Evolutionary conservation across 2,113 vertebrate species (phyloP).

Genomic region (Pipa parva): DNA sequence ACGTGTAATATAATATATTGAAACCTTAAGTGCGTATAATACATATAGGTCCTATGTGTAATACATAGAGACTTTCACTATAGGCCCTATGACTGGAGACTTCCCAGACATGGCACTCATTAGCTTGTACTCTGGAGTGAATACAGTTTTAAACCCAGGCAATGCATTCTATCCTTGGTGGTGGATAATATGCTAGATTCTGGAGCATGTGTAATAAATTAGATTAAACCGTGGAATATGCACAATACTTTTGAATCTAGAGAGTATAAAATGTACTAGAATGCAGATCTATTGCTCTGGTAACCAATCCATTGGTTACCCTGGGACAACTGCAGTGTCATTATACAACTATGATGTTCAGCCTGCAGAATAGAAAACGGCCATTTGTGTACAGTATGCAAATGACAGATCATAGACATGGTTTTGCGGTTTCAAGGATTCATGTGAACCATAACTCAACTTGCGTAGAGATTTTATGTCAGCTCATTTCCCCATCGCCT

Average conservation of each 20-base stretch:
- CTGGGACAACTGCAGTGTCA: constrained; percentile 27
- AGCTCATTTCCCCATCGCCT: constrained; percentile 26
- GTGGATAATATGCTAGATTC: too few relatives aligned
- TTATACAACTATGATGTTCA: constrained; percentile 18
- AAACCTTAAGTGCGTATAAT: too few relatives aligned
- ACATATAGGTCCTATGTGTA: too few relatives aligned
- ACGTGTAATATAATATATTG: too few relatives aligned
- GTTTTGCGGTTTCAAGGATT: constrained; percentile 11
- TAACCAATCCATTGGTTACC: constrained; percentile 10
- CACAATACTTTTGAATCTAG: neutral
- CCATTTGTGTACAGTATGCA: constrained; percentile 29
- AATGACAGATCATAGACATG: constrained; percentile 26
- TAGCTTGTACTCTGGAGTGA: too few relatives aligned
- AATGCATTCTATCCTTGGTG: too few relatives aligned
- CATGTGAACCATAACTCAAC: constrained; percentile 28
- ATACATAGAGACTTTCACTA: too few relatives aligned
- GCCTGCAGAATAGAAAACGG: constrained; percentile 22
- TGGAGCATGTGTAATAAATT: too few relatives aligned
- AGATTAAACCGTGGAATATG: too few relatives aligned
- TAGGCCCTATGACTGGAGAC: too few relatives aligned
- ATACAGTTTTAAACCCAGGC: too few relatives aligned
- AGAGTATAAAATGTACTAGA: neutral
- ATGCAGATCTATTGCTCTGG: constrained; percentile 6
- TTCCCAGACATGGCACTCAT: too few relatives aligned
- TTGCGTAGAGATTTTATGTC: constrained; percentile 35